A percentile compares a stretch with the other conserved stretches of the same genome.
phyloP scores from a whole-genome alignment of 92 coral and sea anemone species.

The Montipora capitata region DNA sequence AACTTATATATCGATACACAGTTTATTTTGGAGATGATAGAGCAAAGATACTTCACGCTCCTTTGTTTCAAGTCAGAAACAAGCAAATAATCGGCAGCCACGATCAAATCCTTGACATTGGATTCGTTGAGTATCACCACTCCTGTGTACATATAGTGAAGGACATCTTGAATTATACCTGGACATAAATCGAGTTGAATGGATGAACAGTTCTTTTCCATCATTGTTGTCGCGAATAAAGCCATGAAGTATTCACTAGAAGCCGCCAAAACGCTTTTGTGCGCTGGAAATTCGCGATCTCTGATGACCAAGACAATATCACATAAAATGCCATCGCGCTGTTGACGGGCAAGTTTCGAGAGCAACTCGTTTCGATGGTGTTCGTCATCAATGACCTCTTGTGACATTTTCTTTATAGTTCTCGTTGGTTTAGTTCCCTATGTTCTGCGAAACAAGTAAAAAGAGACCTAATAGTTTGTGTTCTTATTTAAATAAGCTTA shows the following conservation, averaged over 20 bases:
- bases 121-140: slow-evolving; percentile 59
- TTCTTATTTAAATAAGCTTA: background rate
- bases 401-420: background rate
- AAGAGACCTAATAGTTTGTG: background rate
- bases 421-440: background rate
- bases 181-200: slow-evolving; percentile 68
- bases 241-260: slow-evolving; percentile 82
- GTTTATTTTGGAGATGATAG: slow-evolving; percentile 55
- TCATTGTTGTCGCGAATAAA: slow-evolving; percentile 76
- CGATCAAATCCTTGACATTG: slow-evolving; percentile 74
- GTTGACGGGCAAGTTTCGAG: slow-evolving; percentile 23
- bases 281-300: slow-evolving; percentile 73
- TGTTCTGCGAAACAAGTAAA: background rate
- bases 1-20: slow-evolving; percentile 65
- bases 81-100: slow-evolving; percentile 76
- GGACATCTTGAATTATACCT: slow-evolving; percentile 47
- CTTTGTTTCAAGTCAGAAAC: slow-evolving; percentile 69
- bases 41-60: slow-evolving; percentile 58
- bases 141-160: slow-evolving; percentile 85
- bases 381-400: background rate
- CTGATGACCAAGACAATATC: slow-evolving; percentile 79
- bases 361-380: background rate
- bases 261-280: slow-evolving; percentile 81
- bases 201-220: slow-evolving; percentile 34
- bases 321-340: slow-evolving; percentile 58